Base-by-base conservation (phyloP, 2,888 invertebrate species). In the Stenodema calcarata region DNA sequence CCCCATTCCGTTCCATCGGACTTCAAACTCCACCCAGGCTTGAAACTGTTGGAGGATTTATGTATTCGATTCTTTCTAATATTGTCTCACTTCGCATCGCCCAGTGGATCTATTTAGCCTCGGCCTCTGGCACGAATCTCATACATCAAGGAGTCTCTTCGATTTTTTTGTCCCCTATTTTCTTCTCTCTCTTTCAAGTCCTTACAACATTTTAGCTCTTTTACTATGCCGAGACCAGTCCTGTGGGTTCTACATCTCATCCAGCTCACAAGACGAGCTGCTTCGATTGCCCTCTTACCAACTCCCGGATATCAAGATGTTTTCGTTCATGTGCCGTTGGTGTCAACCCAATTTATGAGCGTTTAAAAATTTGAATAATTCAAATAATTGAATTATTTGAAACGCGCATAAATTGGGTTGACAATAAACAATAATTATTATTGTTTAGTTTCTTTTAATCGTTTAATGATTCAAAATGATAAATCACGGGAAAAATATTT, bases 31-130 rank as follows among this genome's bases (percentile, higher is more conserved):
- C 84, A 35, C 27, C 35, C 76, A 50, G 50, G 42, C 76, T 50
- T 41, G 76, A 35, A 62, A 41, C 82, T 69, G 81, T n/a, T 41
- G 44, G 11, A 86, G 81, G 86, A 86, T 86, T 86, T 86, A 86
- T 86, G 28, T 54, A 73, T 86, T 86, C 81, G 86, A 86, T 86
- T 86, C 86, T 86, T 73, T 81, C 81, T 81, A 86, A 86, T 86
- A 86, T 86, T 86, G 86, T 73, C 81, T 50, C 47, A 62, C 84
- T 84, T 41, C 79, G 44, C 73, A 41, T 80, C 47, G 73, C 75
- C 54, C 35, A 73, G 41, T 47, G 75, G 73, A 86, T 86, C 81
- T 86, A 86, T 86, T 70, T 80, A 47, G 73, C 44, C 75, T 75
- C 47, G 18, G 73, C 23, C 84, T 73, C 62, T 62, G 23, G 27